Evolutionary conservation across 2,113 vertebrate genomes (phyloP).

Genomic region (Crotalus tigris): DNA sequence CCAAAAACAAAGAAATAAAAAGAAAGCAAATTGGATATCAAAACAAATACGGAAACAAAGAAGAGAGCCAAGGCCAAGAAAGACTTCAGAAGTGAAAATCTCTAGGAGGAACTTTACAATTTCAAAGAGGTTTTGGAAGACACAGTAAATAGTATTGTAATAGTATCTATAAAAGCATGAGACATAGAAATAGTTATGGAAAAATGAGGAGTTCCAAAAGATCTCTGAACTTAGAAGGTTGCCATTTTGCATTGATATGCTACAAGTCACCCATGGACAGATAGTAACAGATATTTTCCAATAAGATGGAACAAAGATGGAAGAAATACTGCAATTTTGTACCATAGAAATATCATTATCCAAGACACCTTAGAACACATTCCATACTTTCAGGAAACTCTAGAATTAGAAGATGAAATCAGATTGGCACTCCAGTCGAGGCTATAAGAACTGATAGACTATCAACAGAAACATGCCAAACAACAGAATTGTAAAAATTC

Average conservation of each 20-base stretch:
- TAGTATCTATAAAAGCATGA: neutral
- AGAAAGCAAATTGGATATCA: neutral
- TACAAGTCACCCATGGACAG: neutral
- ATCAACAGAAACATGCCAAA: neutral
- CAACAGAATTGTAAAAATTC: neutral
- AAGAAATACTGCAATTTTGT: neutral
- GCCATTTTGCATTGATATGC: neutral
- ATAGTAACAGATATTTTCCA: neutral
- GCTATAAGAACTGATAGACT: neutral
- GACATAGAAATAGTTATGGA: neutral
- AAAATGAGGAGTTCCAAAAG: neutral
- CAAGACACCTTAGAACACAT: neutral
- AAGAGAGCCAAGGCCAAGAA: neutral
- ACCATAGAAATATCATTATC: neutral
- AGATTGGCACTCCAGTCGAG: neutral
- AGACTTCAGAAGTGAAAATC: neutral
- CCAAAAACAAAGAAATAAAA: neutral
- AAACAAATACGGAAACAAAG: neutral
- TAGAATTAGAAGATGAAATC: neutral
- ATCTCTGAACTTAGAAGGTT: neutral
- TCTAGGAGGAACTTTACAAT: neutral
- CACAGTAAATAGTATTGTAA: neutral
- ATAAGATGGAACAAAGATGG: neutral
- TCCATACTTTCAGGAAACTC: neutral
- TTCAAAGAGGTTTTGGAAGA: neutral